Conservation (phyloP, 2,113 vertebrate genomes). For the Embiotoca jacksoni region DNA sequence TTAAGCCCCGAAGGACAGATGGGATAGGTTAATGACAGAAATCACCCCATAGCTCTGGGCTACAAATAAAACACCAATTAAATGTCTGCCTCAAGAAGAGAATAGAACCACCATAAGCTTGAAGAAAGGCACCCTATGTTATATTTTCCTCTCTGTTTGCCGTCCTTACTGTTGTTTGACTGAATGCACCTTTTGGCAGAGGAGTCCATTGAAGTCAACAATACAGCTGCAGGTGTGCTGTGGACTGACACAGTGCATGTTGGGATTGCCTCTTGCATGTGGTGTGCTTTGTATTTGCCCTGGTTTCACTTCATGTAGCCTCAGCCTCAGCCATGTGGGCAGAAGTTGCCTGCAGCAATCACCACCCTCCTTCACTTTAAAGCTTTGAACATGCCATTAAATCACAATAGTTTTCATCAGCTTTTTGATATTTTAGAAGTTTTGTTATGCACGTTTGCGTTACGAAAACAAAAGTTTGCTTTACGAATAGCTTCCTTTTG, state of each 20-base stretch:
- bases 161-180: slow-evolving; percentile 33
- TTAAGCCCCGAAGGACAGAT: slow-evolving; percentile 41
- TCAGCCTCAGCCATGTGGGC: slow-evolving; percentile 18
- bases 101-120: slow-evolving; percentile 24
- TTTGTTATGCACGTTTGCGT: slow-evolving; percentile 51
- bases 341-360: slow-evolving; percentile 10
- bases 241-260: slow-evolving; percentile 43
- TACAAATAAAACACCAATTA: slow-evolving; percentile 64
- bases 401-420: slow-evolving; percentile 24
- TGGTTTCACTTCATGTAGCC: slow-evolving; percentile 40
- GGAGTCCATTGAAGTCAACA: slow-evolving; percentile 48
- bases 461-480: slow-evolving; percentile 24
- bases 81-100: slow-evolving; percentile 32
- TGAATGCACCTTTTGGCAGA: slow-evolving; percentile 30
- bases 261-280: slow-evolving; percentile 34
- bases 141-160: slow-evolving; percentile 30
- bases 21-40: slow-evolving; percentile 58
- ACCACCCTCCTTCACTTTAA: slow-evolving; percentile 20
- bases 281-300: slow-evolving; percentile 34
- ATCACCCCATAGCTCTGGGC: slow-evolving; percentile 38
- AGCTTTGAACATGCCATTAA: slow-evolving; percentile 45
- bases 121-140: slow-evolving; percentile 29
- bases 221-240: slow-evolving; percentile 66
- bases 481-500: neutral
- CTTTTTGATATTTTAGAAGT: slow-evolving; percentile 45